Evolutionary conservation across 2,888 invertebrate species (phyloP).

Genomic region (Auanema sp.): DNA sequence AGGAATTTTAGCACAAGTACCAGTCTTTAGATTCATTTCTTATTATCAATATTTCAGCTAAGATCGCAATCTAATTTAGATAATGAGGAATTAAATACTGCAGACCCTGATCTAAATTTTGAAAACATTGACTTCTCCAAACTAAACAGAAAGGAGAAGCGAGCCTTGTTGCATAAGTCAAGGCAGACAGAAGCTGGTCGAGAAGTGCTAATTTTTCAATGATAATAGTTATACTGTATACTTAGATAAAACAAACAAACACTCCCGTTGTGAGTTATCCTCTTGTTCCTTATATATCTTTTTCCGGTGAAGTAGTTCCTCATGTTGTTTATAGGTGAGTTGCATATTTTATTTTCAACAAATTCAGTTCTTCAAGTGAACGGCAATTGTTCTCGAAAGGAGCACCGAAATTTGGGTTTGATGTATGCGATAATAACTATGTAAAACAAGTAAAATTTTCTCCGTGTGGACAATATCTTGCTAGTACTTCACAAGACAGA

Average conservation of each 20-base stretch:
- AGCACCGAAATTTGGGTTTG: slow-evolving; percentile 14
- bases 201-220: neutral
- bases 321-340: slow-evolving; percentile 4
- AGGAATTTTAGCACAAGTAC: no score
- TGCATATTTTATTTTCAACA: neutral
- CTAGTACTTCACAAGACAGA: slow-evolving; percentile 24
- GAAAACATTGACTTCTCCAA: slow-evolving; percentile 6
- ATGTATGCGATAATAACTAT: slow-evolving; percentile 16
- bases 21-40: no score
- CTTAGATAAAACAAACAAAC: no score
- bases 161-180: slow-evolving; percentile 13
- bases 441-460: slow-evolving; percentile 20
- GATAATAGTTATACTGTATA: neutral
- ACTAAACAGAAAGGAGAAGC: slow-evolving; percentile 19
- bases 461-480: slow-evolving; percentile 14
- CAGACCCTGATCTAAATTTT: neutral
- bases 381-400: neutral
- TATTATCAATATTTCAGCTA: no score
- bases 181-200: neutral
- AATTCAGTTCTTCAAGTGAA: no score
- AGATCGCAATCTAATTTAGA: neutral
- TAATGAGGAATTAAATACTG: neutral
- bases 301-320: neutral
- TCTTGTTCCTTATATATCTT: no score
- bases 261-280: no score